Evolutionary conservation across 2,113 vertebrate species (phyloP).

Genomic region (Telmatochromis bifrenatus): DNA sequence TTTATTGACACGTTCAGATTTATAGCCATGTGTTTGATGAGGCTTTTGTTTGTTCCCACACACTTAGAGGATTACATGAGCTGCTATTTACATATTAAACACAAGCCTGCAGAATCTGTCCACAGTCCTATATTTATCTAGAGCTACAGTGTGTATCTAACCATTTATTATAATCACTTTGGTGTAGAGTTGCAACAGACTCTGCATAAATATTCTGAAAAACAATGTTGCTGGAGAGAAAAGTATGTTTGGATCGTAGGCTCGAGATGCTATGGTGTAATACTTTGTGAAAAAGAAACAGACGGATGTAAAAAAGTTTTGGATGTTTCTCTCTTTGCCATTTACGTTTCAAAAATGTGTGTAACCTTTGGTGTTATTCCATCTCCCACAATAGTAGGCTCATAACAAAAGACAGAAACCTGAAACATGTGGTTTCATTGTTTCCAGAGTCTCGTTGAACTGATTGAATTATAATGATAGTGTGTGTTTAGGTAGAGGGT

Average conservation of each 20-base stretch:
- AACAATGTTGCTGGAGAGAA: background rate
- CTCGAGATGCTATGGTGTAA: background rate
- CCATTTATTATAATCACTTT: background rate
- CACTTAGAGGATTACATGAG: conserved; percentile 3
- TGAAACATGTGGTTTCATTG: conserved; percentile 15
- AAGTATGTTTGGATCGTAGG: background rate
- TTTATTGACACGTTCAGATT: background rate
- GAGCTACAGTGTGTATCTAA: background rate
- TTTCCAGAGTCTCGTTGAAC: conserved; percentile 15
- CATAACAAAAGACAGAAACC: background rate
- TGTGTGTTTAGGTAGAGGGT: conserved; percentile 34
- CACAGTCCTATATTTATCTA: background rate
- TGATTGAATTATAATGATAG: conserved; percentile 40
- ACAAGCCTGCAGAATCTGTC: background rate
- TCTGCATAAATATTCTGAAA: background rate
- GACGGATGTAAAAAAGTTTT: background rate
- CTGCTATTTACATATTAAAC: conserved; percentile 20
- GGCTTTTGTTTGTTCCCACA: background rate
- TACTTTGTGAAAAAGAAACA: background rate
- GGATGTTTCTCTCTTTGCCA: background rate
- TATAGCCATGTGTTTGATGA: background rate
- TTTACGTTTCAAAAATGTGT: background rate
- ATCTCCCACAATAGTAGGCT: background rate
- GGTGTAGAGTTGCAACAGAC: background rate
- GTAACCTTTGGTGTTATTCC: background rate